Conservation (phyloP, 2,888 invertebrate species). For the Agrochola lota region DNA sequence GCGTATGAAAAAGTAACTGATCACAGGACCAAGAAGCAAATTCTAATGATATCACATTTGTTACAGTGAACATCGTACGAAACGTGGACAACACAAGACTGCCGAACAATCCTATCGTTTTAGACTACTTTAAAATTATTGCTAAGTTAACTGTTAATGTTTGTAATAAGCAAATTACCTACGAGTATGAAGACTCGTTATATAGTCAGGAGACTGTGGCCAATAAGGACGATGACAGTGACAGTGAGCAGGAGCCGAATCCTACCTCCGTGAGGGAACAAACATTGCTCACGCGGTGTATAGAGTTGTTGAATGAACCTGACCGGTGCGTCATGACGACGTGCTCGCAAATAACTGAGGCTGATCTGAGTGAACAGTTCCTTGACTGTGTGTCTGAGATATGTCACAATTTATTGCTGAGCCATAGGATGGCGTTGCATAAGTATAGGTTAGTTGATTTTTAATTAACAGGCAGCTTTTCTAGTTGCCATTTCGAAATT, state of each 20-base stretch:
- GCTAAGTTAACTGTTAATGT: conserved; percentile 85
- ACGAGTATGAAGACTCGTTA: conserved; percentile 87
- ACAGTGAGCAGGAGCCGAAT: conserved; percentile 89
- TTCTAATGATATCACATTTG: conserved; percentile 35
- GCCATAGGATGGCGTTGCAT: conserved; percentile 95
- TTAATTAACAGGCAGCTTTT: not conserved
- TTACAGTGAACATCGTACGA: conserved; percentile 86
- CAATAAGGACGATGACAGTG: conserved; percentile 91
- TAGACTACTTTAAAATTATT: conserved; percentile 85
- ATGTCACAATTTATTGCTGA: conserved; percentile 95
- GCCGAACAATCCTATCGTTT: conserved; percentile 89
- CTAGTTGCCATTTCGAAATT: not conserved
- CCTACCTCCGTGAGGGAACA: conserved; percentile 87
- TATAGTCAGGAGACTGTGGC: conserved; percentile 86
- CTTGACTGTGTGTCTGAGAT: conserved; percentile 93
- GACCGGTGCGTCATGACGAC: conserved; percentile 83
- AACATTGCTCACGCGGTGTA: conserved; percentile 89
- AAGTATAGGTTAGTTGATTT: conserved; percentile 93
- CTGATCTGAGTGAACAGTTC: conserved; percentile 88
- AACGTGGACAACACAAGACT: conserved; percentile 89
- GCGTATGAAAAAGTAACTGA: not conserved
- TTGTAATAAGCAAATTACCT: conserved; percentile 85
- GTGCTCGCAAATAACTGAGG: conserved; percentile 88
- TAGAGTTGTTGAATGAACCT: conserved; percentile 92
- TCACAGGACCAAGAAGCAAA: conserved; percentile 5